Conservation (phyloP, 2,797 vertebrate species). For the Leucoraja ocellata region DNA sequence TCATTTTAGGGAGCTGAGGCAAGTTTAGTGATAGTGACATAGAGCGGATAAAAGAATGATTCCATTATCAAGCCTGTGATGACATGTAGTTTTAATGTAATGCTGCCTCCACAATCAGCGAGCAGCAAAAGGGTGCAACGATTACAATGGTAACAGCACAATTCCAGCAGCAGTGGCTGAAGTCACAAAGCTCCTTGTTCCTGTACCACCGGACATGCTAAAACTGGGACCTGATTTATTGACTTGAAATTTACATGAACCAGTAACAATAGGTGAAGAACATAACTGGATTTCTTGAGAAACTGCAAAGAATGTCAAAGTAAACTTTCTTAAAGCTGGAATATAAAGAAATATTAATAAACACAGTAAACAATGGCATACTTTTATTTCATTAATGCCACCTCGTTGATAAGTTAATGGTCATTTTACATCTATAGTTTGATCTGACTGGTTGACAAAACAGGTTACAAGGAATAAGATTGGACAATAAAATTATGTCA, state of each 20-base stretch:
- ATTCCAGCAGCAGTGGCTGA: background rate
- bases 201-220: background rate
- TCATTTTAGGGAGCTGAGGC: background rate
- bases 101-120: background rate
- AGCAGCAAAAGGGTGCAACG: background rate
- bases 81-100: background rate
- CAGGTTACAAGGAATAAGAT: background rate
- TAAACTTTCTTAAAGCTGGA: background rate
- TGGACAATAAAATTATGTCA: constrained; percentile 47
- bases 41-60: background rate
- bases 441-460: background rate
- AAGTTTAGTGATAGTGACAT: background rate
- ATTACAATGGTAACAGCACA: background rate
- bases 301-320: background rate
- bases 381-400: background rate
- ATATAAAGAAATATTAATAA: constrained; percentile 13
- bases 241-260: background rate
- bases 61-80: background rate
- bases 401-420: background rate
- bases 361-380: background rate
- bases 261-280: background rate
- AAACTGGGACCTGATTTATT: background rate
- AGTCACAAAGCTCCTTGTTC: background rate
- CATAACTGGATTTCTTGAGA: background rate
- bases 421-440: background rate